These are phyloP conservation scores for Pocota personata DNA, from an alignment of 2,888 invertebrate species.

Conservation along the genomic window DNA sequence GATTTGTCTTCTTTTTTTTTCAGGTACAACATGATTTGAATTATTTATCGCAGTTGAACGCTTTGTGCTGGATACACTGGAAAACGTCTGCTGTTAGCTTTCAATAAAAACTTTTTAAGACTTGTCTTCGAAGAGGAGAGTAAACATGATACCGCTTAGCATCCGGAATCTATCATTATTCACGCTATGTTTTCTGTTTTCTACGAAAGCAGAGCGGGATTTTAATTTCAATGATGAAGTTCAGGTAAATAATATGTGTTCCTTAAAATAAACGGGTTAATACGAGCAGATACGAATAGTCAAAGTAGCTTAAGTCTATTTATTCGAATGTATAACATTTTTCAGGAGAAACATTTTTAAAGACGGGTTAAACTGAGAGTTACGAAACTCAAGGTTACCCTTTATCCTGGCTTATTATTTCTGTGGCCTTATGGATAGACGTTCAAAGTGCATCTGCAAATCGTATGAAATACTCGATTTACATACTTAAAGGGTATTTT, in stretches of 20 bases:
- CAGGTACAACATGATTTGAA: conserved; percentile 67
- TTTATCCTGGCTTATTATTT: too few species aligned
- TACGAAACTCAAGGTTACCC: too few species aligned
- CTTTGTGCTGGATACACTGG: conserved; percentile 27
- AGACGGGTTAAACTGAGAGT: too few species aligned
- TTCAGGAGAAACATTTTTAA: too few species aligned
- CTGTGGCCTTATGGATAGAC: too few species aligned
- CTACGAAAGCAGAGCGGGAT: conserved; percentile 60
- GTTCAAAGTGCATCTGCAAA: too few species aligned
- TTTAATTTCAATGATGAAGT: conserved; percentile 67
- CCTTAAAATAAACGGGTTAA: background rate
- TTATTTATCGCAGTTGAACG: conserved; percentile 42
- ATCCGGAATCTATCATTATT: conserved; percentile 52
- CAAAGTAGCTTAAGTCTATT: too few species aligned
- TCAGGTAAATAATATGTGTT: conserved; percentile 42
- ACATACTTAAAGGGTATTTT: too few species aligned
- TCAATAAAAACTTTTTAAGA: conserved; percentile 23
- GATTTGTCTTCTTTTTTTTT: conserved; percentile 14
- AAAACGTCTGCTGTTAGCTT: conserved; percentile 22
- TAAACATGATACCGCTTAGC: conserved; percentile 55
- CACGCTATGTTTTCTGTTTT: conserved; percentile 51
- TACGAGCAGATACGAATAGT: too few species aligned
- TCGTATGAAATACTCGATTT: too few species aligned
- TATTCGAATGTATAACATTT: too few species aligned
- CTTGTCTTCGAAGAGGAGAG: conserved; percentile 29